A percentile compares a stretch with the other conserved stretches of the same genome.
Evolutionary conservation across 2,888 invertebrate genomes (phyloP).

Genomic region (Drosophila leonis): DNA sequence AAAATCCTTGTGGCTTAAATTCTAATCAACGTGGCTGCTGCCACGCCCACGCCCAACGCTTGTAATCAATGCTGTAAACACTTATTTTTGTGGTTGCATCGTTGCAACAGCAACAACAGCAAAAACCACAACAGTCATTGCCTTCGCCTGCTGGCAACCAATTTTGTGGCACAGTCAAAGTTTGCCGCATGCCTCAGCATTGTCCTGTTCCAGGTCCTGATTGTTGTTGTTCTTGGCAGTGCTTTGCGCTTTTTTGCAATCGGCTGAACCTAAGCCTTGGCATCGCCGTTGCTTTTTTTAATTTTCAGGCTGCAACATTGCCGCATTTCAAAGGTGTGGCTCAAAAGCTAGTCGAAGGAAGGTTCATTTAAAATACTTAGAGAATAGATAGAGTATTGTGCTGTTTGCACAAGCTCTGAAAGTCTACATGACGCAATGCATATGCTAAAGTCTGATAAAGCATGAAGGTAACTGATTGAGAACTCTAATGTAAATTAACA

Average conservation of each 20-base stretch:
- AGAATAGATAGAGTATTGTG: conserved; percentile 10
- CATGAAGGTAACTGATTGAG: background rate
- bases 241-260: conserved; percentile 50
- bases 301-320: conserved; percentile 50
- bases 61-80: conserved; percentile 81
- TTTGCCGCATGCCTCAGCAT: conserved; percentile 55
- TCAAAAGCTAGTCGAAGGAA: conserved; percentile 25
- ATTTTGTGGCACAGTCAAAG: conserved; percentile 62
- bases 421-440: background rate
- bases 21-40: conserved; percentile 61
- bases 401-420: conserved; percentile 30
- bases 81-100: conserved; percentile 79
- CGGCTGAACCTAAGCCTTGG: conserved; percentile 35
- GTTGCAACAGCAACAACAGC: conserved; percentile 38
- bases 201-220: conserved; percentile 26
- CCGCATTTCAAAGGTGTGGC: conserved; percentile 55
- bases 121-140: conserved; percentile 14
- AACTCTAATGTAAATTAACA: background rate
- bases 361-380: conserved; percentile 12
- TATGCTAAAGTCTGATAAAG: background rate
- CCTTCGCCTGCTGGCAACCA: conserved; percentile 45
- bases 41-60: conserved; percentile 42
- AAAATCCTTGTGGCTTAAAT: conserved; percentile 63
- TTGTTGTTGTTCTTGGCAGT: conserved; percentile 26
- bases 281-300: conserved; percentile 21